Conservation (phyloP, 2,888 invertebrate species). For the Hedya salicella region DNA sequence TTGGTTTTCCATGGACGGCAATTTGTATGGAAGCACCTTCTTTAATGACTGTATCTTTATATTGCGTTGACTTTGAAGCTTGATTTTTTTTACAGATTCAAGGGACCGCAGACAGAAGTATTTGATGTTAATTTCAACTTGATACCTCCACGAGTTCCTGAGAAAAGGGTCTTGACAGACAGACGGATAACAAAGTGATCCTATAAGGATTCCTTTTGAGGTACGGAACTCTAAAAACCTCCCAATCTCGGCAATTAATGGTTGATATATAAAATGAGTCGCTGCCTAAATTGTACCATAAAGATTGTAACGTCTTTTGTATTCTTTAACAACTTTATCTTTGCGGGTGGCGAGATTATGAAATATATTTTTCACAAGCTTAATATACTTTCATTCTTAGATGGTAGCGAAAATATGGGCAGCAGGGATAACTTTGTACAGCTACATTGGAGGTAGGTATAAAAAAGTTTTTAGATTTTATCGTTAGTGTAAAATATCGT, state of each 20-base stretch:
- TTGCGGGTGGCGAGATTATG: not conserved
- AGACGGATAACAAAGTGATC: too few species aligned
- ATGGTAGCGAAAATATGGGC: not conserved
- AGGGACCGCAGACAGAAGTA: too few species aligned
- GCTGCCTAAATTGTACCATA: slow-evolving; percentile 60
- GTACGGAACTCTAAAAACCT: too few species aligned
- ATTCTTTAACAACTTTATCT: slow-evolving; percentile 19
- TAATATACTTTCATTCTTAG: not conserved
- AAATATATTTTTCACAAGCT: not conserved
- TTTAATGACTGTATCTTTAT: too few species aligned
- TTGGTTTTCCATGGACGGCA: too few species aligned
- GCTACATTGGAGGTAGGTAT: slow-evolving; percentile 9
- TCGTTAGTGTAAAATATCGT: slow-evolving; percentile 32
- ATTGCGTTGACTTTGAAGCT: too few species aligned
- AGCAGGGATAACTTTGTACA: not conserved
- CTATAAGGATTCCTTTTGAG: too few species aligned
- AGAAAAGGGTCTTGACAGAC: too few species aligned
- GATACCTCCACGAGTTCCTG: too few species aligned
- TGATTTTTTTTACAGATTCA: too few species aligned
- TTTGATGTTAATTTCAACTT: too few species aligned
- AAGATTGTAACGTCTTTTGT: slow-evolving; percentile 51
- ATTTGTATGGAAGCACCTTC: too few species aligned
- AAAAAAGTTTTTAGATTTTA: slow-evolving; percentile 27
- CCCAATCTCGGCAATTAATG: slow-evolving; percentile 75
- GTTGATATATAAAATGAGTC: slow-evolving; percentile 69